Evolutionary conservation across 2,797 vertebrate genomes (phyloP), one percentile per base, ranked within the genome.

Genomic region (Crenuchus spilurus): DNA sequence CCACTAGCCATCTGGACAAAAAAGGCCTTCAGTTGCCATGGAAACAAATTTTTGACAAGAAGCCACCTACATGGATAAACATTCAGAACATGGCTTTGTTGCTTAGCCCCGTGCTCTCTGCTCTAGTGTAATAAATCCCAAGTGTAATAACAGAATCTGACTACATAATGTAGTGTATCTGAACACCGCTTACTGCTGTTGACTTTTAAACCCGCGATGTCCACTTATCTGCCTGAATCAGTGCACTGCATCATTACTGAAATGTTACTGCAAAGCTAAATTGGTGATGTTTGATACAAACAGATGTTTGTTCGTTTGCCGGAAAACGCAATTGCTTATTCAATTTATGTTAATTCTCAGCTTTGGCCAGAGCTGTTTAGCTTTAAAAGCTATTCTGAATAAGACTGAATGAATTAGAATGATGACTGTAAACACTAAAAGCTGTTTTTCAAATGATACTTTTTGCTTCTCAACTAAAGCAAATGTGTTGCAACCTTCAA

Each of bases 11-110:
- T 81, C 64, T 81, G 61, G 68, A 58, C 31, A 51, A 52, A 51
- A 30, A 70, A 54, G 28, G 20, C 13, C 63, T 46, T 20, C 54
- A 22, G 76, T 81, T 81, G 76, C 80, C 70, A 81, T 78, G 73
- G 80, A 69, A 72, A 81, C 60, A 22, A 60, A 65, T 70, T 78
- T n/a, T 73, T 78, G 76, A 76, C 52, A 72, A 69, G 69, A 63
- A 72, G 58, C 63, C 24, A 58, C 39, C 60, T 48, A 66, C 62
- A 35, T 57, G 71, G 20, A 64, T 26, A 63, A 70, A 28, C 2
- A 46, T 67, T 28, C 44, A 51, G 35, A 44, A 73, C 46, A 42
- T 54, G 46, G 49, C 16, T 61, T 55, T 55, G 57, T 66, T 62
- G 41, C 42, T 68, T 28, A 26, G 26, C 35, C 57, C 44, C 39